Base-by-base conservation (phyloP, 2,888 invertebrate species). In the Odontocerum albicorne region DNA sequence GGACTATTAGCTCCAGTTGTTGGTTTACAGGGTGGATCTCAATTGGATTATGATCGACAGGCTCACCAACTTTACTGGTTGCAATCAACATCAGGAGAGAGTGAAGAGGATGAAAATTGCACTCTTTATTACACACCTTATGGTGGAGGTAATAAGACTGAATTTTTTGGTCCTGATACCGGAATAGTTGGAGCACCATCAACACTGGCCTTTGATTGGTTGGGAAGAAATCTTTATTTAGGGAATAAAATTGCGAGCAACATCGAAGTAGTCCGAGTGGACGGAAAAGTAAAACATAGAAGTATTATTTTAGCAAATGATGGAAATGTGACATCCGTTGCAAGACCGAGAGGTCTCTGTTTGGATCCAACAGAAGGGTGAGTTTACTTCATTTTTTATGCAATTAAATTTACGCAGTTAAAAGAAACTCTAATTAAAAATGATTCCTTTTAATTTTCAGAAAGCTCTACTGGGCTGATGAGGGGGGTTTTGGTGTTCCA, bases 381-480 rank as follows among this genome's bases (percentile, higher is more conserved):
- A 68, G 79, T 46, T 20, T 12, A 12, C 21, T 31, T 33, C 36
- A 49, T 38, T 46, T 45, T 54, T 49, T 2, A 17, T 2, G 13
- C 12, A 33, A 10, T 2, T 17, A 44, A 4, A 35, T 35, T 44
- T 4, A n/a, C 8, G 17, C 13, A 44, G 7, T 6, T 12, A 7
- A 35, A 35, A 35, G 6, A 33, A 21, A 3, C 10, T 12, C 33
- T 13, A 8, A 31, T 27, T 13, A n/a, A 15, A 17, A 32, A 20
- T 12, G 10, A 31, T 17, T 44, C 10, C 10, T 19, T 40, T n/a
- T 63, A 63, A 61, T 43, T 68, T 73, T 38, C 70, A 86, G 86
- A 21, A 88, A 90, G 74, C 73, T 96, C 20, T 99, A 93, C 74
- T 99, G 98, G 98, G 83, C 96, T 7, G 99, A 99, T 67, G 91